phyloP scores from a whole-genome alignment of 2,113 vertebrate genomes.

The Monopterus albus region DNA sequence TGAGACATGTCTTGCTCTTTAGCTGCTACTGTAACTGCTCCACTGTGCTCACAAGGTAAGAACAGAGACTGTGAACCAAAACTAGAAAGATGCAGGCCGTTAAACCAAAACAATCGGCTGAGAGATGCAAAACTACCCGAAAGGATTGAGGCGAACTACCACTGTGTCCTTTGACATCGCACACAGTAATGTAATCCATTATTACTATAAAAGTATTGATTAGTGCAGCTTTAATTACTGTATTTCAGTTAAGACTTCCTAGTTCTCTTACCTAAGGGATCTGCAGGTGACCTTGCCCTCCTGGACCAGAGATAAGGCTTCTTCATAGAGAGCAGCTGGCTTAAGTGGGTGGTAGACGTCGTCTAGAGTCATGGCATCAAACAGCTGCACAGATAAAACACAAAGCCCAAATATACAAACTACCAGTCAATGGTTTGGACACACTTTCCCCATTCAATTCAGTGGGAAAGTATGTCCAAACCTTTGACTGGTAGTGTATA shows the following conservation, averaged over 20 bases:
- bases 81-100: no score
- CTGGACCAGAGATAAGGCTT: conserved; percentile 87
- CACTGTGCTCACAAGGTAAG: background rate
- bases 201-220: background rate
- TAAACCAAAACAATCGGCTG: background rate
- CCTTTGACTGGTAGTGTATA: no score
- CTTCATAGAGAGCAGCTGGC: conserved; percentile 91
- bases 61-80: background rate
- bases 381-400: conserved; percentile 81
- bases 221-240: background rate
- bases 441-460: no score
- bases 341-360: conserved; percentile 85
- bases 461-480: no score
- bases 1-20: no score
- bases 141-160: no score
- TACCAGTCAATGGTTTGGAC: no score
- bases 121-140: no score
- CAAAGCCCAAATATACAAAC: no score
- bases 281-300: conserved; percentile 87
- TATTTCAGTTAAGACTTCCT: background rate
- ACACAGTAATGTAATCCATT: background rate
- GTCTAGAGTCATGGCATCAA: conserved; percentile 86
- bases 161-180: background rate
- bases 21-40: background rate
- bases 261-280: conserved; percentile 85